These are phyloP conservation scores for Cheilosia vernalis DNA, from an alignment of 2,888 invertebrate genomes.

Conservation along the genomic window DNA sequence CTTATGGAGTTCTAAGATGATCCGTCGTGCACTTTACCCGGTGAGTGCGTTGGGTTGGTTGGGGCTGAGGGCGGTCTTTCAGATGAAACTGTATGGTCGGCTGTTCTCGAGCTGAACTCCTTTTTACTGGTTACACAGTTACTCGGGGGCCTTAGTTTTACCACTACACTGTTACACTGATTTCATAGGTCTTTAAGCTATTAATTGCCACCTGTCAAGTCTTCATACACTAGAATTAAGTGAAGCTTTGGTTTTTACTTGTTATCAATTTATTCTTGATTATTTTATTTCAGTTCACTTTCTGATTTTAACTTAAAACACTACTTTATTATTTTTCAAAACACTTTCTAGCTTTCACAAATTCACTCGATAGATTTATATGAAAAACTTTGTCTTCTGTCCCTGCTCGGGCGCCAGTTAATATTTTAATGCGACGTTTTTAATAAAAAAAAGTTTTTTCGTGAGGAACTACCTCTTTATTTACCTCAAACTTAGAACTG, in stretches of 20 bases:
- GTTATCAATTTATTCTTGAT: background rate
- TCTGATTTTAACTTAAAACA: background rate
- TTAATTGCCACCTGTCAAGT: background rate
- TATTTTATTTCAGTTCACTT: constrained; percentile 3
- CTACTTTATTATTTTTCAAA: constrained; percentile 2
- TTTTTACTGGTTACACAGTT: constrained; percentile 4
- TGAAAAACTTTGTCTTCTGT: constrained; percentile 12
- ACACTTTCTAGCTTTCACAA: constrained; percentile 5
- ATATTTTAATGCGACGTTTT: background rate
- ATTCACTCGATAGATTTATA: constrained; percentile 5
- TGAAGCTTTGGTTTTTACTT: constrained; percentile 2
- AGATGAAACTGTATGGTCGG: constrained; percentile 17
- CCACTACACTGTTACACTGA: constrained; percentile 18
- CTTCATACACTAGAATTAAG: background rate
- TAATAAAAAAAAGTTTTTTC: background rate
- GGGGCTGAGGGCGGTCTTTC: constrained; percentile 6
- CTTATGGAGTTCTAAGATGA: constrained; percentile 5
- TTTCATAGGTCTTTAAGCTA: constrained; percentile 15
- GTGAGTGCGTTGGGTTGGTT: constrained; percentile 21
- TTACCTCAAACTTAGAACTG: background rate
- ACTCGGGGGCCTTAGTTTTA: constrained; percentile 7
- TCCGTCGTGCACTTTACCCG: constrained; percentile 3
- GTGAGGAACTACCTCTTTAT: background rate
- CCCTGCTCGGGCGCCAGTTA: background rate
- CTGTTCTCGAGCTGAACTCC: background rate